Evolutionary conservation across 2,797 vertebrate species (phyloP), one percentile per base, ranked within the genome.

Genomic region (Balearica regulorum): DNA sequence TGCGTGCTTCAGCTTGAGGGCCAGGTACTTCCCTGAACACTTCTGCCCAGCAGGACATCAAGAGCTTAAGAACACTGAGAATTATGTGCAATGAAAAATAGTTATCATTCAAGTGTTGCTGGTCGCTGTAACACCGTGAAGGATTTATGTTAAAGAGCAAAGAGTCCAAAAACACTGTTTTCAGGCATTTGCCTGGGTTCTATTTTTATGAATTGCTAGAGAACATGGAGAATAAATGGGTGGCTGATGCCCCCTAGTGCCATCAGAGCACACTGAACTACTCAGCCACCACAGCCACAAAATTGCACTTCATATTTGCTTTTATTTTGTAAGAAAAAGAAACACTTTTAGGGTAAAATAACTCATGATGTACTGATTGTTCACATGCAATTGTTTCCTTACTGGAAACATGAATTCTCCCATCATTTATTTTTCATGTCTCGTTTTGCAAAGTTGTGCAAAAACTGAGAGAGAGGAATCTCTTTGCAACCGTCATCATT

Each of bases 201-300:
- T 80, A 0, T 10, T 16, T 39, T 37, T 31, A 22, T 6, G 12
- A 41, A 33, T 68, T 46, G 10, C 9, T 6, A 33, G 28, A 28
- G 48, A 72, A 18, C 0, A 0, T 5, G 6, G 17, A 29, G 33
- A 64, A 69, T 84, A 82, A 77, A n/a, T 89, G 60, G 75, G 78
- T 83, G 83, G 7, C 96, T 97, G 97, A 92, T 90, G 97, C 65
- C 98, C 95, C 58, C 98, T 98, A 83, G 97, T 73, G 98, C 85
- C 37, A 10, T 9, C 37, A n/a, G 43, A 55, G 71, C 78, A 19
- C 48, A 81, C 76, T 62, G 33, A 91, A 44, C 9, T 3, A 43
- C 35, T 77, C 15, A 2, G 24, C 46, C 43, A 9, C 16, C 41
- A 5, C 0, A 1, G 16, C 49, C 13, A 2, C 24, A 28, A 41